Evolutionary conservation across 1,140 invertebrate genomes (phyloP), one percentile per base, ranked within the genome.

Genomic region (Drosophila subobscura): DNA sequence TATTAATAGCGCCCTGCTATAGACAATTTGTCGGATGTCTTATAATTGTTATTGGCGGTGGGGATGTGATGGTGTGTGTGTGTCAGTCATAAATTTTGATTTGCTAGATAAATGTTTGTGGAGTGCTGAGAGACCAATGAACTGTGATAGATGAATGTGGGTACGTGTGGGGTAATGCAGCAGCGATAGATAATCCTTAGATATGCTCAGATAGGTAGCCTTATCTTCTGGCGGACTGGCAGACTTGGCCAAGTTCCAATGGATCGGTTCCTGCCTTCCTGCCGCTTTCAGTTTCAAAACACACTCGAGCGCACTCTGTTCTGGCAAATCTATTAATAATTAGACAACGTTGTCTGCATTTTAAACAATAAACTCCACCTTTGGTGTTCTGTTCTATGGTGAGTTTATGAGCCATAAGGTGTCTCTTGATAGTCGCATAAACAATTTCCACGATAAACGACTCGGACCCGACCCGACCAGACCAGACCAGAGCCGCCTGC

Each of bases 1-100:
- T 88, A 88, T 88, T 88, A 88, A 88, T 88, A 79, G 78, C 83
- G 84, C 83, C 79, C 83, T 72, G 53, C 66, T 88, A 83, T 88
- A 75, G 77, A 74, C 66, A 76, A 71, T 63, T 51, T 72, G 47
- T 55, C 63, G 55, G 33, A 54, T 53, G 63, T 77, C 6, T 47
- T 68, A 25, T 72, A 56, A 56, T 59, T 51, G 57, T 57, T 83
- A 41, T 71, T 37, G 44, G n/a, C 23, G 33, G 33, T 10, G 23
- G 27, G 68, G 54, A 29, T 55, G 37, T 55, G 50, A 55, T 68
- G 67, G 67, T 68, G 51, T 55, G 33, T 33, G 8, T 27, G 25
- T 27, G 29, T 2, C 67, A 14, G 22, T 22, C 7, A 52, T 47
- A 68, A 47, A 54, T 52, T 56, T 58, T 37, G 54, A 16, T 50